Base-by-base conservation (phyloP, 1,140 invertebrate species). In the Gonatopus flavifemur region DNA sequence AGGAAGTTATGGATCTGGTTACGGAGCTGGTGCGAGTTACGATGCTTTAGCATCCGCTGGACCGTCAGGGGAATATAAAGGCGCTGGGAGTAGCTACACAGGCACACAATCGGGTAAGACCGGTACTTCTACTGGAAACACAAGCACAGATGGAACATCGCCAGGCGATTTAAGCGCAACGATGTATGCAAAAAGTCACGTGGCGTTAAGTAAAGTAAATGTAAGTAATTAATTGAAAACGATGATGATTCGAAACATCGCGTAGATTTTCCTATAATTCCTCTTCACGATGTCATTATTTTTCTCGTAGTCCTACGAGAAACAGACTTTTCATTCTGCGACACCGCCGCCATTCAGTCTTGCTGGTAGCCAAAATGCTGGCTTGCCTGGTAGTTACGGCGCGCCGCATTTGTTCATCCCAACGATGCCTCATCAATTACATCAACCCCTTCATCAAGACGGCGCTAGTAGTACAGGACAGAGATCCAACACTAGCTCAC, bases 281-380 rank as follows among this genome's bases (percentile, higher is more conserved):
- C n/a, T n/a, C n/a, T n/a, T n/a, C n/a, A n/a, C n/a, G n/a, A n/a
- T n/a, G n/a, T n/a, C n/a, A n/a, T n/a, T 35, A 9, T 21, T 41
- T 1, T 54, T 62, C 54, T 78, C 81, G 15, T 72, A 92, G 89
- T 89, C 88, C 3, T 91, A 90, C 70, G 89, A 92, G 52, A 92
- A 92, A 77, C 87, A 89, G 70, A 87, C 85, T 64, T 91, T 90
- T 77, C 89, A 90, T 72, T 88, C 88, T 37, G 88, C 86, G 42
- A 91, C 89, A 28, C 89, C 90, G 19, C 89, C 89, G 21, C 89
- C 90, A 24, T 91, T 90, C 70, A 86, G 85, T 48, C 72, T 91
- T 58, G 81, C 86, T 22, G 86, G 86, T 31, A 88, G 82, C 53
- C 88, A 89, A 64, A 87, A 82, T 57, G 86, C 86, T 41, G 86